phyloP scores from a whole-genome alignment of 2,888 invertebrate species.

The Plebejus melissa region DNA sequence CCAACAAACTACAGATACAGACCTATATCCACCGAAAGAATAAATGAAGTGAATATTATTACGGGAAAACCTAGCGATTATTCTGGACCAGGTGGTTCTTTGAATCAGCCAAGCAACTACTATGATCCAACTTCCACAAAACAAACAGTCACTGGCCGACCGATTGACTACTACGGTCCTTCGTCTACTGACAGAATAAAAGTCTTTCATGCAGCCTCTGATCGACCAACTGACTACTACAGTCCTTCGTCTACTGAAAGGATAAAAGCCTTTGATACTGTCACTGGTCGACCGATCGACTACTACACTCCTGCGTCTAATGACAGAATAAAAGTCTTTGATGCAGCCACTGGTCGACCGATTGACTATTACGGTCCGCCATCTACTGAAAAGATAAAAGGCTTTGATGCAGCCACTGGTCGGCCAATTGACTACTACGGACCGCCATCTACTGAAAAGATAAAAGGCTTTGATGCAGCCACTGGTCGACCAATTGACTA shows the following conservation, averaged over 20 bases:
- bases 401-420: background rate
- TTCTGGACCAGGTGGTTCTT: background rate
- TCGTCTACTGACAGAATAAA: background rate
- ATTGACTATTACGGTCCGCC: background rate
- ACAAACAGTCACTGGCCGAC: background rate
- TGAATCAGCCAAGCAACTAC: constrained; percentile 21
- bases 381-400: background rate
- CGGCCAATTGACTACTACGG: background rate
- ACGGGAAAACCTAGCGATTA: background rate
- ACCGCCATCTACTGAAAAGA: background rate
- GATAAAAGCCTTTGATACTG: background rate
- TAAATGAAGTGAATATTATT: background rate
- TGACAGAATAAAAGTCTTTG: background rate
- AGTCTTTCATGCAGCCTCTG: background rate
- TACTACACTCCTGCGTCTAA: background rate
- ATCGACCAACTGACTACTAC: background rate
- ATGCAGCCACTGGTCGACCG: background rate
- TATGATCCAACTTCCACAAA: constrained; percentile 33
- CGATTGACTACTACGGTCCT: background rate
- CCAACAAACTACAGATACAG: background rate
- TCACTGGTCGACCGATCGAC: background rate
- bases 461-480: background rate
- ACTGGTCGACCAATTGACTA: background rate
- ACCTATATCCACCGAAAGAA: background rate
- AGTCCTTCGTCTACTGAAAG: background rate